Evolutionary conservation across 2,797 vertebrate species (phyloP), one percentile per base, ranked within the genome.

Genomic region (Okamejei kenojei): DNA sequence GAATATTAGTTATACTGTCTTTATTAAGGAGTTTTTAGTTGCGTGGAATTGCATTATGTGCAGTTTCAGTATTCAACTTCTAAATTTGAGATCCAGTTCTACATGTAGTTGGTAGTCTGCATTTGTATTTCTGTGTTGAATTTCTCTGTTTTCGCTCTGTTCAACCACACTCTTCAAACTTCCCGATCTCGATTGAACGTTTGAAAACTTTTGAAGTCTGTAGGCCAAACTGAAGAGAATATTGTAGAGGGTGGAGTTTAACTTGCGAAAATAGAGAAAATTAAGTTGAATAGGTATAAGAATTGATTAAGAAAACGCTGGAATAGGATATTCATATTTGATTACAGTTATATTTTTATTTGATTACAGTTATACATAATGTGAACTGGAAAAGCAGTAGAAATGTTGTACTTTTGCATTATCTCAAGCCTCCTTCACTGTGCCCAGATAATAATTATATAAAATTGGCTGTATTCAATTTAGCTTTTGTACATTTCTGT

Each of bases 381-480:
- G 13, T 78, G n/a, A 78, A 5, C n/a, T 78, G n/a, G 77, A 17
- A 13, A 32, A 35, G 58, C 81, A 29, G 1, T 35, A 68, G 61
- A 88, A 68, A 68, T 2, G 7, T 86, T 63, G 82, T 35, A 88
- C 13, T 88, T 68, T 17, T 21, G n/a, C 17, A 2, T 45, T 68
- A 88, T 35, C 32, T 68, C 15, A 88, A 88, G 29, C 15, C 63
- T 68, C 19, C 61, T 88, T 88, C 63, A 68, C 13, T 86, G 13
- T 88, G 19, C 84, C 63, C 61, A 35, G 45, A 2, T 45, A 32
- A 88, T 88, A 65, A 88, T 86, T 19, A 63, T 65, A 68, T 63
- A 65, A 88, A 88, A 35, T 88, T 88, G 21, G 82, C n/a, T 88
- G n/a, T 32, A 10, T n/a, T 88, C 7, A 88, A 88, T 65, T 65